Evolutionary conservation across 2,797 vertebrate species (phyloP).

Genomic region (Tokudaia tokunoshimensis): DNA sequence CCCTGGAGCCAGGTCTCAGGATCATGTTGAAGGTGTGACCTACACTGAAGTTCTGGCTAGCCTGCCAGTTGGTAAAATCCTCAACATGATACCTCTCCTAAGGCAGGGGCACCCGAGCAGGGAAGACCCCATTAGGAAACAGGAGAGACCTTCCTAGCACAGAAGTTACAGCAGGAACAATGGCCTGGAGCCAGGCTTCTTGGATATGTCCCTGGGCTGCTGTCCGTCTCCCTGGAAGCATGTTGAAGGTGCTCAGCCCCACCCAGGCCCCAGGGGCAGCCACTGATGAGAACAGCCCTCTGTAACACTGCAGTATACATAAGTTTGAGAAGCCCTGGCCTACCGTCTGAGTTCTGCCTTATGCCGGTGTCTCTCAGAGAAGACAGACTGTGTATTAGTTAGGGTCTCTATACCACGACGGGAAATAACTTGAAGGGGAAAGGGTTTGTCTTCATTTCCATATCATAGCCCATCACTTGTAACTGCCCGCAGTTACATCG

Average conservation of each 20-base stretch:
- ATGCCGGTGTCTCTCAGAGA: background rate
- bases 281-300: background rate
- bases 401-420: background rate
- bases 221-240: accelerated
- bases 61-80: background rate
- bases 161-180: accelerated
- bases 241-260: accelerated
- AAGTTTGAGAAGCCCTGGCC: accelerated
- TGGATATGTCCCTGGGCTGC: accelerated
- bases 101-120: background rate
- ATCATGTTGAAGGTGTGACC: accelerated
- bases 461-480: background rate
- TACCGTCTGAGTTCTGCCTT: background rate
- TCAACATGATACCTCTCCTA: accelerated
- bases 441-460: background rate
- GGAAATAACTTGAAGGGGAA: background rate
- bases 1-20: background rate
- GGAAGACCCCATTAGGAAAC: background rate
- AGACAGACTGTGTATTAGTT: background rate
- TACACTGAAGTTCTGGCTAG: background rate
- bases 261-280: accelerated
- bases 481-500: too few relatives aligned
- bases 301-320: accelerated
- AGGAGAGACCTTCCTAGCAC: background rate
- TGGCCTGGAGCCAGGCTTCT: accelerated